Percentiles rank a stretch among this genome's conserved stretches.
phyloP scores from a whole-genome alignment of 2,113 vertebrate genomes.

The Pandion haliaetus region DNA sequence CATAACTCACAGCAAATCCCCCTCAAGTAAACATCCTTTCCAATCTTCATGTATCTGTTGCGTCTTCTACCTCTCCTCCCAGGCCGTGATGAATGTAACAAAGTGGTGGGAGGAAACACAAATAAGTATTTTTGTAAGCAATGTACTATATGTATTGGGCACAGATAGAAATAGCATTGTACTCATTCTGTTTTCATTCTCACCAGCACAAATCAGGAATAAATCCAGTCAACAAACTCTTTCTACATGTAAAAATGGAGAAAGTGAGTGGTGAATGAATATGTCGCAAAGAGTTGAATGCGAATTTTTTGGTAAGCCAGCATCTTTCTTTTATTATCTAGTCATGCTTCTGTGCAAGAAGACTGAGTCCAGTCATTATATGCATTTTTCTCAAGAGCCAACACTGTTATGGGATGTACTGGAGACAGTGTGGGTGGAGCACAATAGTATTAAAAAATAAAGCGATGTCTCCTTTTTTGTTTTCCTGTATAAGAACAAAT shows the following conservation, averaged over 20 bases:
- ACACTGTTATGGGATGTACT: constrained; percentile 35
- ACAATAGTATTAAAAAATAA: constrained; percentile 45
- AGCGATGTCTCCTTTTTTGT: constrained; percentile 33
- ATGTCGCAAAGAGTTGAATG: neutral
- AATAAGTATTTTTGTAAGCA: constrained; percentile 56
- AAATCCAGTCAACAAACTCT: neutral
- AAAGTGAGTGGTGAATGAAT: constrained; percentile 42
- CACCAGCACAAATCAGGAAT: neutral
- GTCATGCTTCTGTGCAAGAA: constrained; percentile 57
- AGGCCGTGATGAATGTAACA: constrained; percentile 5
- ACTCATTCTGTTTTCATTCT: constrained; percentile 6
- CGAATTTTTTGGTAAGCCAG: constrained; percentile 10
- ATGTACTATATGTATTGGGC: neutral
- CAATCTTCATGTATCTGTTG: neutral
- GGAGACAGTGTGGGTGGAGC: constrained; percentile 65
- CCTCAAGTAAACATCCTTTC: constrained; percentile 22
- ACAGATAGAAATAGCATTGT: constrained; percentile 24
- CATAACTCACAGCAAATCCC: neutral
- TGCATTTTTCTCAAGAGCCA: constrained; percentile 50
- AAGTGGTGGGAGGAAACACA: constrained; percentile 24
- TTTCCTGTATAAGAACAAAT: constrained; percentile 64
- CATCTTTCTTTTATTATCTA: constrained; percentile 62
- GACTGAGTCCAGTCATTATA: constrained; percentile 34
- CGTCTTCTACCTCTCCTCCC: neutral
- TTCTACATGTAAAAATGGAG: neutral